Evolutionary conservation across 1,140 invertebrate species (phyloP).

Genomic region (Uloborus diversus): DNA sequence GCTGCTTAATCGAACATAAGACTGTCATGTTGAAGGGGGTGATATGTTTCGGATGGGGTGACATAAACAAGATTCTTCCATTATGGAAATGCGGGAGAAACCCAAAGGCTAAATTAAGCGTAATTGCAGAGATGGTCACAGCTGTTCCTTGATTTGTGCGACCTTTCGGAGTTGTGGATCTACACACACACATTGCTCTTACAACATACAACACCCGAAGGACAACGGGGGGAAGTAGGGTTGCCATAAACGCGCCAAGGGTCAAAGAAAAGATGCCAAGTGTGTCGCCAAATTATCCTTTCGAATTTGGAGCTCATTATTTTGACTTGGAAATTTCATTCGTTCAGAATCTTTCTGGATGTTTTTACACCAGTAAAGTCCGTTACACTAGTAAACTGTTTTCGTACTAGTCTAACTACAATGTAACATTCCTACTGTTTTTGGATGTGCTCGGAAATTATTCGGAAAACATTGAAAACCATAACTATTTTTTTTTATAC

Average conservation of each 20-base stretch:
- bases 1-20: too few species aligned
- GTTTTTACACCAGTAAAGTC: too few species aligned
- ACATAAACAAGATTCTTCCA: slow-evolving; percentile 54
- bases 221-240: slow-evolving; percentile 16
- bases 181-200: slow-evolving; percentile 41
- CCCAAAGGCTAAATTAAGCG: slow-evolving; percentile 32
- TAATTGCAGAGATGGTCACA: slow-evolving; percentile 54
- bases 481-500: too few species aligned
- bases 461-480: too few species aligned
- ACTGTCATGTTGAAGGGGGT: slow-evolving; percentile 17
- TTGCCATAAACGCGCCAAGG: slow-evolving; percentile 39
- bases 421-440: too few species aligned
- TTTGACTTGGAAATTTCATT: too few species aligned
- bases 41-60: slow-evolving; percentile 16
- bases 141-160: slow-evolving; percentile 53
- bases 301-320: not conserved
- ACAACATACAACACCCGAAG: slow-evolving; percentile 46
- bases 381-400: too few species aligned
- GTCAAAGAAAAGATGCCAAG: slow-evolving; percentile 22
- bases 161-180: slow-evolving; percentile 49
- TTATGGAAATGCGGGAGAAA: slow-evolving; percentile 50
- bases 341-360: too few species aligned
- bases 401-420: too few species aligned
- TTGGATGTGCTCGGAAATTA: too few species aligned
- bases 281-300: not conserved